Evolutionary conservation across 2,113 vertebrate species (phyloP), one percentile per base, ranked within the genome.

Genomic region (Phalacrocorax pelagicus): DNA sequence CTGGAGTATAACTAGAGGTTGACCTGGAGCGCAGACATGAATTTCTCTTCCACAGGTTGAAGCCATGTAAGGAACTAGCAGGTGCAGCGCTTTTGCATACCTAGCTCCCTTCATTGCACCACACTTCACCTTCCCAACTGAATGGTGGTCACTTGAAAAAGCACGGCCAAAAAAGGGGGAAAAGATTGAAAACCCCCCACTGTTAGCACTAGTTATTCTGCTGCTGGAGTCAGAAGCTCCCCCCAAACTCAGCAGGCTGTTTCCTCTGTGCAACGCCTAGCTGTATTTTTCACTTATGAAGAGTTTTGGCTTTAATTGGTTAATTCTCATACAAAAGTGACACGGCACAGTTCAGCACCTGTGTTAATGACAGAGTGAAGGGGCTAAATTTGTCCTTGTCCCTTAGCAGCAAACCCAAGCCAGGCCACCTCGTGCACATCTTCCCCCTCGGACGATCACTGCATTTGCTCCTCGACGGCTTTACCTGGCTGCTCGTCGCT

Each of bases 111-210:
- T 38, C 12, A 4, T 1, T 3, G 30, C 17, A 29, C 44, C 58
- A 24, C 10, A 1, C 24, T 24, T 75, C 34, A 5, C 21, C 55
- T 42, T 63, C 46, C 30, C 10, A 3, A 49, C 10, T 15, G 29
- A 62, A 47, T 5, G 9, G 15, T 3, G 14, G 2, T 10, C 38
- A 30, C 16, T 10, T 30, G 18, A 21, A 54, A 61, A 82, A 66
- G 11, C 30, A 22, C 0, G 30, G 42, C 11, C 8, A 55, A 62
- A 80, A 14, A 12, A 5, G 6, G 1, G 6, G 6, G 7, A 1
- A 1, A 21, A 26, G 29, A 4, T 5, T 13, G 4, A 0, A 3
- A 12, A 21, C 2, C 6, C 10, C 3, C 0, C 8, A 23, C 2
- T 7, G 14, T 15, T 26, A 58, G 19, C 15, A 1, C 6, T 5